Conservation (phyloP, 1,140 invertebrate species). For the Leucophenga varia region DNA sequence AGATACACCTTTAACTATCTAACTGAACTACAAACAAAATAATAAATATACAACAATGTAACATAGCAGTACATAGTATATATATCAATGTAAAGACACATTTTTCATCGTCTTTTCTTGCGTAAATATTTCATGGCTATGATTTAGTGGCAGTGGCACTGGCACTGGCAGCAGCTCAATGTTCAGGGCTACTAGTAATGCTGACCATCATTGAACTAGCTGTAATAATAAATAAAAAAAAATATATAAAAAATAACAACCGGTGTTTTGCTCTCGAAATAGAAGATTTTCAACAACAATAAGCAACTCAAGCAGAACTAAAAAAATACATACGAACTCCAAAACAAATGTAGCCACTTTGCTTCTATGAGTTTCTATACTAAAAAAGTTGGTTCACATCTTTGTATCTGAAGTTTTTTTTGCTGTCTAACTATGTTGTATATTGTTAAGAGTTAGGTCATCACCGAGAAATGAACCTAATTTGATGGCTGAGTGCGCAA, state of each 20-base stretch:
- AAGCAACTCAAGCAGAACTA: conserved; percentile 41
- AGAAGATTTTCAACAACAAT: conserved; percentile 10
- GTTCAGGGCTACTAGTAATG: conserved; percentile 43
- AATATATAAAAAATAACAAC: too few species aligned
- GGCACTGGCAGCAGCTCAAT: too few species aligned
- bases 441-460: conserved; percentile 44
- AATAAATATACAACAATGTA: too few species aligned
- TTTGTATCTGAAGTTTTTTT: neutral
- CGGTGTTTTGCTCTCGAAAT: too few species aligned
- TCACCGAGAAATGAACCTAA: conserved; percentile 52
- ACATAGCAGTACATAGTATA: too few species aligned
- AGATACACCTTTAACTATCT: too few species aligned
- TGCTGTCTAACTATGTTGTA: conserved; percentile 33
- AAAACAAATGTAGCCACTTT: too few species aligned
- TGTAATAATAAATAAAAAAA: too few species aligned
- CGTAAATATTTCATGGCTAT: conserved; percentile 49
- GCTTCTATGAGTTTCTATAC: neutral
- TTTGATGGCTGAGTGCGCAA: conserved; percentile 45
- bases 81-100: too few species aligned
- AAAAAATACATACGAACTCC: too few species aligned
- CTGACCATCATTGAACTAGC: conserved; percentile 10
- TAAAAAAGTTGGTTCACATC: neutral
- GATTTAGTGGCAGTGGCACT: conserved; percentile 43
- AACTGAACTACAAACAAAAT: too few species aligned
- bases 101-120: too few species aligned